Evolutionary conservation across 2,113 vertebrate species (phyloP).

Genomic region (Xiphorhynchus elegans): DNA sequence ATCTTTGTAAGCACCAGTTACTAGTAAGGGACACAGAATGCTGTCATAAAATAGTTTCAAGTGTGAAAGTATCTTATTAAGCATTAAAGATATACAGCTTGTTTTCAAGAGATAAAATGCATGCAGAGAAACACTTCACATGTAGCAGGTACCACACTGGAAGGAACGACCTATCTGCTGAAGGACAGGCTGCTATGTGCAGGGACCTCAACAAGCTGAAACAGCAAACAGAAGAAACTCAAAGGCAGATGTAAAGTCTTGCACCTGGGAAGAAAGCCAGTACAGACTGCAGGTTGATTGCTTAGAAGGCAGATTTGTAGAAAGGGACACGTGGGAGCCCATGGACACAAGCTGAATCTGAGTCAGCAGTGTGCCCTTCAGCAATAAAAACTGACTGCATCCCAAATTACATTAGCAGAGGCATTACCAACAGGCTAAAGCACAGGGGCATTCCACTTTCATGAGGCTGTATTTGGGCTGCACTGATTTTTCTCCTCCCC

Average conservation of each 20-base stretch:
- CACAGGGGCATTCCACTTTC: neutral
- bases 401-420: neutral
- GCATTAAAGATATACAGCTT: neutral
- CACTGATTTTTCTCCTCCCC: neutral
- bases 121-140: neutral
- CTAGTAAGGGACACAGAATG: neutral
- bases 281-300: neutral
- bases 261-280: neutral
- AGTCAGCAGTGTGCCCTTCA: neutral
- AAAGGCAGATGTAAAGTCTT: neutral
- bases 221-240: neutral
- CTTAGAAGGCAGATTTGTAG: neutral
- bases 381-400: neutral
- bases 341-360: fast-evolving
- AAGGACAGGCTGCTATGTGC: neutral
- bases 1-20: neutral
- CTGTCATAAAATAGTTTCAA: neutral
- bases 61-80: neutral
- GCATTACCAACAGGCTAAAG: neutral
- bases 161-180: neutral
- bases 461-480: neutral
- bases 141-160: neutral
- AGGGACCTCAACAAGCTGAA: neutral
- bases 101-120: neutral
- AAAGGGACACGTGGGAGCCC: neutral